Percentiles rank a stretch among this genome's conserved stretches.
Conservation (phyloP, 1,140 invertebrate species). For the Zaprionus camerounensis region DNA sequence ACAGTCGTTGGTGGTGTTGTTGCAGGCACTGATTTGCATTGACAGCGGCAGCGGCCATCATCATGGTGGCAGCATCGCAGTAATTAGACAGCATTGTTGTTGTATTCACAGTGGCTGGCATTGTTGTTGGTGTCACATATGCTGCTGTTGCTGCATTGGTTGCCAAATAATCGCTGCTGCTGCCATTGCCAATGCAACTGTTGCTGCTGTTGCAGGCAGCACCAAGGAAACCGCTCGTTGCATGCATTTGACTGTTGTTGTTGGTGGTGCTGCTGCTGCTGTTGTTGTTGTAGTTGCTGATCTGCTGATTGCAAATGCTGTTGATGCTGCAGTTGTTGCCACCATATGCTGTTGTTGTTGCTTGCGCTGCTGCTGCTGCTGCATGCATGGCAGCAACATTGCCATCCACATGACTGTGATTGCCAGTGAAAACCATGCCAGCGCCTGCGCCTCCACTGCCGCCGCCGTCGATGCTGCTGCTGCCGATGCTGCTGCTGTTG, state of each 20-base stretch:
- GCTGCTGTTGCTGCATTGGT: slow-evolving; percentile 33
- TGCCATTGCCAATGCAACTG: slow-evolving; percentile 43
- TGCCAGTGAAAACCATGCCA: slow-evolving; percentile 55
- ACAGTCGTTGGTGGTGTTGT: slow-evolving; percentile 77
- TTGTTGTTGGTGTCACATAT: slow-evolving; percentile 42
- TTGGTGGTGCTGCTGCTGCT: slow-evolving; percentile 17
- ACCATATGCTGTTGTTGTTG: slow-evolving; percentile 52
- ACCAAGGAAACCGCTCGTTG: slow-evolving; percentile 55
- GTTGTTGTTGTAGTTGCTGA: slow-evolving; percentile 66
- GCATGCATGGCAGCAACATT: slow-evolving; percentile 75
- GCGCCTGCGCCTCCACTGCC: slow-evolving; percentile 40
- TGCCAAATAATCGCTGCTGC: slow-evolving; percentile 38
- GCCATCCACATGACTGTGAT: slow-evolving; percentile 43
- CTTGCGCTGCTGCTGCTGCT: slow-evolving; percentile 46
- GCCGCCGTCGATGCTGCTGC: slow-evolving; percentile 20
- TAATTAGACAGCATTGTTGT: slow-evolving; percentile 83
- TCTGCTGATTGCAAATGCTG: slow-evolving; percentile 79
- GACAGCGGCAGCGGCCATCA: slow-evolving; percentile 83
- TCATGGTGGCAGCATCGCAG: slow-evolving; percentile 83
- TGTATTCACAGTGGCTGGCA: slow-evolving; percentile 61
- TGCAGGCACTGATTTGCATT: slow-evolving; percentile 84
- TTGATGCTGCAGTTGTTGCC: slow-evolving; percentile 39
- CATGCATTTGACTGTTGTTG: slow-evolving; percentile 59
- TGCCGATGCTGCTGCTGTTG: slow-evolving; percentile 11
- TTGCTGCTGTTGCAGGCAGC: slow-evolving; percentile 46